phyloP scores from a whole-genome alignment of 1,140 invertebrate genomes.

The Anoplolepis gracilipes region DNA sequence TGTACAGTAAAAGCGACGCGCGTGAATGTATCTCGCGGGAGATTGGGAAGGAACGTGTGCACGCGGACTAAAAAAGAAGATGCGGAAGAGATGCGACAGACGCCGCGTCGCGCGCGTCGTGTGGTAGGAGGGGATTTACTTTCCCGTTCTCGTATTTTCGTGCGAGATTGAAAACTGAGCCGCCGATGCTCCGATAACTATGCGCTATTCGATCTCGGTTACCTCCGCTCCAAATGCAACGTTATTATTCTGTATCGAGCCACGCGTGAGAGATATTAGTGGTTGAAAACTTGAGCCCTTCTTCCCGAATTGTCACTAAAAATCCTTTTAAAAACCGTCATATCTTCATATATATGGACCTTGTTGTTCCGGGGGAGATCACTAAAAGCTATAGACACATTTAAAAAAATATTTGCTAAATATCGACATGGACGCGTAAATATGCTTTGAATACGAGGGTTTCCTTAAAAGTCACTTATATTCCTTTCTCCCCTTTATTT shows the following conservation, averaged over 20 bases:
- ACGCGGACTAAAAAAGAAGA: neutral
- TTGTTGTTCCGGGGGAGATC: neutral
- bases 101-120: neutral
- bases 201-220: slow-evolving; percentile 3
- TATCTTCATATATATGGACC: neutral
- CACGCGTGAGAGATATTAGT: neutral
- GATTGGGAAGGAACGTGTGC: slow-evolving; percentile 35
- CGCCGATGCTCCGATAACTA: slow-evolving; percentile 34
- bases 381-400: neutral
- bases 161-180: slow-evolving; percentile 50
- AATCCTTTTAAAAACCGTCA: neutral
- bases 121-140: slow-evolving; percentile 32
- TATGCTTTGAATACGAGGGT: neutral
- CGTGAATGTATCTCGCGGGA: slow-evolving; percentile 31
- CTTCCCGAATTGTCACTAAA: neutral
- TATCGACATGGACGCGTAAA: neutral
- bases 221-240: neutral
- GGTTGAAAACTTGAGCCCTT: too few relatives aligned
- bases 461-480: too few relatives aligned
- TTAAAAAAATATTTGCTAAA: neutral
- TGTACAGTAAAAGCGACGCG: slow-evolving; percentile 46
- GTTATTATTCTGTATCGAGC: slow-evolving; percentile 21
- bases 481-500: neutral
- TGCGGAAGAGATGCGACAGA: neutral
- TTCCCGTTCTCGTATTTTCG: slow-evolving; percentile 45